phyloP scores from a whole-genome alignment of 2,888 invertebrate species.

The Drosophila meridiana region DNA sequence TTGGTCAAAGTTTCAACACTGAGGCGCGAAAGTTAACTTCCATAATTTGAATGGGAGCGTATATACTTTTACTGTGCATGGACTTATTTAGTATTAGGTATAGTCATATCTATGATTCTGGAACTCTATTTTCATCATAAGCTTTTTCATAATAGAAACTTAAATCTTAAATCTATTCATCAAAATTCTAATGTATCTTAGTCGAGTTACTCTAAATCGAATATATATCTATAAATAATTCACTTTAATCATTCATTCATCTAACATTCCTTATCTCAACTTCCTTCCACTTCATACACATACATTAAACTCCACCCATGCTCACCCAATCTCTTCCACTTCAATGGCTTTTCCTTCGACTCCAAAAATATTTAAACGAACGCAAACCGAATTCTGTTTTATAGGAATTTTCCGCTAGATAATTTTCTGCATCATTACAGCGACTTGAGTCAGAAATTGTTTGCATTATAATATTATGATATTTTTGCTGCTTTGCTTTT shows the following conservation, averaged over 20 bases:
- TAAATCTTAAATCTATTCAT: too few species aligned
- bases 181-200: too few species aligned
- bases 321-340: conserved; percentile 35
- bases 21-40: conserved; percentile 49
- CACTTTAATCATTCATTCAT: neutral
- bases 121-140: too few species aligned
- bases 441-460: conserved; percentile 56
- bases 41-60: neutral
- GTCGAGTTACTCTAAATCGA: too few species aligned
- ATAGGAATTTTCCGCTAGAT: conserved; percentile 48
- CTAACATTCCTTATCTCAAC: conserved; percentile 10
- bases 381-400: conserved; percentile 30
- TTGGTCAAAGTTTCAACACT: conserved; percentile 51
- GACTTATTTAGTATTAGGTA: too few species aligned
- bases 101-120: too few species aligned
- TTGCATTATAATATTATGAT: conserved; percentile 75
- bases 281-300: neutral
- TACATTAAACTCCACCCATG: neutral
- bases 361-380: conserved; percentile 56
- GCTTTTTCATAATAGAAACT: too few species aligned
- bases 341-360: conserved; percentile 34
- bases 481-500: conserved; percentile 31
- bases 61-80: neutral
- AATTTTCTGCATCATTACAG: conserved; percentile 68
- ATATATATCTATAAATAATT: too few species aligned